phyloP scores from a whole-genome alignment of 2,888 invertebrate genomes.

The Apotomis betuletana region DNA sequence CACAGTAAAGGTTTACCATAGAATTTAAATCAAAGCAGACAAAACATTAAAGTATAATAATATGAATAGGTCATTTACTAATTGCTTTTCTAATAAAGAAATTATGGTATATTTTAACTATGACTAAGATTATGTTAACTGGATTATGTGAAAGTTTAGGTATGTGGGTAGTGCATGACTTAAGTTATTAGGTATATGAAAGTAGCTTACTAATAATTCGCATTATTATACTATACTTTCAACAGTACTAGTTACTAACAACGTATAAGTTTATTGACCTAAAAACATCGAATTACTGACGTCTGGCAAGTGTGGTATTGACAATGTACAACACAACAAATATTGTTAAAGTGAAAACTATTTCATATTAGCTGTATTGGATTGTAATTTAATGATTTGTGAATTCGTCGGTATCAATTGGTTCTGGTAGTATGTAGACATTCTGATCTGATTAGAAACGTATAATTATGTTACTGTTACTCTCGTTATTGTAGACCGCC shows the following conservation, averaged over 20 bases:
- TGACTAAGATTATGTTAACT: neutral
- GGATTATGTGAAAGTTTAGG: neutral
- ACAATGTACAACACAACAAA: conserved; percentile 24
- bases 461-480: conserved; percentile 51
- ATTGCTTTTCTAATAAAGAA: too few species aligned
- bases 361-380: neutral
- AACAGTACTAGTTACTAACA: neutral
- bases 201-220: neutral
- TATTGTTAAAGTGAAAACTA: conserved; percentile 3
- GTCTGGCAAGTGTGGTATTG: conserved; percentile 13
- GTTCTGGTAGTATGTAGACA: conserved; percentile 2
- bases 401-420: neutral
- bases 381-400: neutral
- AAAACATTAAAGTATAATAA: too few species aligned
- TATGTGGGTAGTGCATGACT: too few species aligned
- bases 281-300: conserved; percentile 15
- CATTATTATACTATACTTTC: neutral
- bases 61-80: too few species aligned
- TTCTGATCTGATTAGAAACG: conserved; percentile 27
- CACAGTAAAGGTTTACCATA: too few species aligned
- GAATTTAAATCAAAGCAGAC: too few species aligned
- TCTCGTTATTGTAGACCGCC: conserved; percentile 55
- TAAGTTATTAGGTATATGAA: too few species aligned
- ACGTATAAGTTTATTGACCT: conserved; percentile 20
- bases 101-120: too few species aligned